Base-by-base conservation (phyloP, 2,113 vertebrate genomes). In the Phalacrocorax carbo region DNA sequence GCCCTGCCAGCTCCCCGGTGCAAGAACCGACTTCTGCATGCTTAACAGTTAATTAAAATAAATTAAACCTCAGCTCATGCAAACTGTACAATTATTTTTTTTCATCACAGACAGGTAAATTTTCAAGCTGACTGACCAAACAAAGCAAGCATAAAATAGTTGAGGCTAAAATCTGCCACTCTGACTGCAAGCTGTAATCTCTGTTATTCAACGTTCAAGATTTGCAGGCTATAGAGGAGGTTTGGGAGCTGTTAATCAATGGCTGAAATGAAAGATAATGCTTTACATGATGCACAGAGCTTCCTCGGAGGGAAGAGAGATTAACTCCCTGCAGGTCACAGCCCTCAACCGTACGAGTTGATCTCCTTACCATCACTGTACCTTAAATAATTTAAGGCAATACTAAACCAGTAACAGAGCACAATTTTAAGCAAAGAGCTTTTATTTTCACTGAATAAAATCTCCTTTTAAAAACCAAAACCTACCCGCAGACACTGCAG, bases 221-320 rank as follows among this genome's bases (percentile, higher is more conserved):
- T 84, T 75, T 60, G 57, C 65, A 79, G 72, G 76, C 82, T 58
- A 7, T 7, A 42, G 54, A 77, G 79, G 4, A 85, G 85, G 72
- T 71, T 27, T 94, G 75, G 77, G 83, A 95, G 65, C 94, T 38
- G 72, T 66, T 91, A 55, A 94, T 91, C 93, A 89, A 34, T 65
- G 91, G 55, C 51, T 70, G 83, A 82, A 95, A 85, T 40, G 76
- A 89, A 91, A 82, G 49, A 55, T 42, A 42, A 88, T 29, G 82
- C 58, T 65, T 51, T 48, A 69, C 66, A 42, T 5, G 49, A 72
- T 71, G 84, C 73, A 89, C 17, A 27, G 42, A 78, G 73, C 83
- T 55, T 61, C 78, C 72, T 60, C 32, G 2, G 11, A 54, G 42
- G 38, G 15, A 34, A 54, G 3, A n/a, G 42, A 55, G 23, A 89